Percentiles rank a stretch among this genome's conserved stretches.
Evolutionary conservation across 2,888 invertebrate species (phyloP).

Genomic region (Harpagoxenus sublaevis): DNA sequence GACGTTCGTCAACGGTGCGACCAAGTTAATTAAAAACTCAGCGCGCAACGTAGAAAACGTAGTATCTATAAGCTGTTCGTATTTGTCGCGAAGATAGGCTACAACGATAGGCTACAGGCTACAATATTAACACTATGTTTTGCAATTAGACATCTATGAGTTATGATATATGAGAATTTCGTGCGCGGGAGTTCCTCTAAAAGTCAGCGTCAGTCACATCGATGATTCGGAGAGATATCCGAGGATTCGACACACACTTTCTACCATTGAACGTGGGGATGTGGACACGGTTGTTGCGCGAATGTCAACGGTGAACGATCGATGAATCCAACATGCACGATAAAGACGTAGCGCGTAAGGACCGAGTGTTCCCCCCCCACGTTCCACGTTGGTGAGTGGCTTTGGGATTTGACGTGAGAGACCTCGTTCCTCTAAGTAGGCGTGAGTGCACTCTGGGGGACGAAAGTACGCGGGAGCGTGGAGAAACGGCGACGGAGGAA

Average conservation of each 20-base stretch:
- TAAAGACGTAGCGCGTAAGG: slow-evolving; percentile 50
- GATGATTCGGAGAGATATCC: not conserved
- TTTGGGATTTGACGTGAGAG: slow-evolving; percentile 70
- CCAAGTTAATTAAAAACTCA: slow-evolving; percentile 45
- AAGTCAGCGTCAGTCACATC: not conserved
- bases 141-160: not conserved
- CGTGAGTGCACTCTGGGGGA: slow-evolving; percentile 76
- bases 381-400: slow-evolving; percentile 44
- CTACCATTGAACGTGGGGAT: not conserved
- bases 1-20: slow-evolving; percentile 36
- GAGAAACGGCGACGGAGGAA: slow-evolving; percentile 59
- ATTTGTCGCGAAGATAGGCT: not conserved
- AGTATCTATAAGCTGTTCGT: not conserved
- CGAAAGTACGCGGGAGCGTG: slow-evolving; percentile 53
- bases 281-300: slow-evolving; percentile 17
- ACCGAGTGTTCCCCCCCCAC: slow-evolving; percentile 52
- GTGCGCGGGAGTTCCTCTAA: too few relatives aligned
- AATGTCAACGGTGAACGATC: slow-evolving; percentile 33
- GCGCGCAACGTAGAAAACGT: not conserved
- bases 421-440: slow-evolving; percentile 76
- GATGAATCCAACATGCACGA: slow-evolving; percentile 51
- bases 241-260: not conserved
- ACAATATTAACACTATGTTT: not conserved
- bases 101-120: too few relatives aligned
- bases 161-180: not conserved